These are phyloP conservation scores for Holotrichia oblita DNA, from an alignment of 1,140 invertebrate species.

Conservation along the genomic window DNA sequence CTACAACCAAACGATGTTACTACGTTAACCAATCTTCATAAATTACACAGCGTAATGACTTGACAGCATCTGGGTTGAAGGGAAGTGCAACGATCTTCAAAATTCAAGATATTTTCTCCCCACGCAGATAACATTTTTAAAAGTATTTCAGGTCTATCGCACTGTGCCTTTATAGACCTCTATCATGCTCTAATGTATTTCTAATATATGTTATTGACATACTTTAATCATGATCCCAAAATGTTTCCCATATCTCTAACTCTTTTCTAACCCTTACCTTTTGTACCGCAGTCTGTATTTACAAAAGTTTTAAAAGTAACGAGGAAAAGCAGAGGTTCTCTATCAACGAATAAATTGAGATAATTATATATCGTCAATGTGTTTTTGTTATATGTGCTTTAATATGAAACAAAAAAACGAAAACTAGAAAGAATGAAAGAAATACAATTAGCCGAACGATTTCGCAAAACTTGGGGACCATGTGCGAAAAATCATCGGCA, in stretches of 20 bases:
- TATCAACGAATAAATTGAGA: constrained; percentile 43
- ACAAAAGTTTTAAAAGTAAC: not conserved
- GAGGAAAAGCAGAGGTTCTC: constrained; percentile 5
- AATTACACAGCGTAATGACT: constrained; percentile 72
- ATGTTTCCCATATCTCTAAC: not conserved
- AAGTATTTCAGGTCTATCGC: constrained; percentile 21
- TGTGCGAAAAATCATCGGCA: constrained; percentile 37
- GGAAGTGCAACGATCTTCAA: not conserved
- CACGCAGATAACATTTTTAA: constrained; percentile 34
- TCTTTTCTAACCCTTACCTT: not conserved
- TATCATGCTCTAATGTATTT: not conserved
- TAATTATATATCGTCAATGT: constrained; percentile 42
- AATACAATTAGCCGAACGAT: constrained; percentile 19
- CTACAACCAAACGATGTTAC: constrained; percentile 87
- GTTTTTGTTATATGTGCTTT: constrained; percentile 31
- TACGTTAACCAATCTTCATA: constrained; percentile 87
- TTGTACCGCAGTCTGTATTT: not conserved
- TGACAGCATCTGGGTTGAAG: constrained; percentile 56
- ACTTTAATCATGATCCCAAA: not conserved
- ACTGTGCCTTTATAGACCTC: constrained; percentile 42
- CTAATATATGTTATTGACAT: not conserved
- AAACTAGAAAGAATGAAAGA: constrained; percentile 45
- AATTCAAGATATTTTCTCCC: not conserved
- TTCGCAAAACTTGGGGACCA: constrained; percentile 35
- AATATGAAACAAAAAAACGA: constrained; percentile 39